These are phyloP conservation scores for Prunella strophiata DNA, from an alignment of 2,797 vertebrate genomes.

Conservation along the genomic window DNA sequence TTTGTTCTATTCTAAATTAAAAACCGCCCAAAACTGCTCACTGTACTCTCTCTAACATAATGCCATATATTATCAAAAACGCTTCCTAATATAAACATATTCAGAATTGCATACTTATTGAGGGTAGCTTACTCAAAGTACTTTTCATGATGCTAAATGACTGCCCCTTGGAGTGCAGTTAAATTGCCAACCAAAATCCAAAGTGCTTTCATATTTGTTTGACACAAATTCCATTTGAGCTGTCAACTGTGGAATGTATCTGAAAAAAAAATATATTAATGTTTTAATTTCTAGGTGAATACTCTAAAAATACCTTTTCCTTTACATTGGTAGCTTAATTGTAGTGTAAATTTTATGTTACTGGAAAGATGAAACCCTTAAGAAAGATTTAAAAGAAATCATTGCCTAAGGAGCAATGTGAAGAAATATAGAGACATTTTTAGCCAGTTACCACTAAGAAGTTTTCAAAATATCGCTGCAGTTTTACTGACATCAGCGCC, in stretches of 20 bases:
- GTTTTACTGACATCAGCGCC: neutral
- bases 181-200: neutral
- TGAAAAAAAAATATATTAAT: neutral
- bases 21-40: rapidly evolving
- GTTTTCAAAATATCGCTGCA: neutral
- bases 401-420: neutral
- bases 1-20: neutral
- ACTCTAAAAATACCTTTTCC: neutral
- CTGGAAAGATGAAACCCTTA: neutral
- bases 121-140: neutral
- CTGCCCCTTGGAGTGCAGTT: neutral
- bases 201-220: neutral
- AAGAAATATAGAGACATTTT: neutral
- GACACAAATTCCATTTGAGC: neutral
- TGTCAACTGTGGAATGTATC: neutral
- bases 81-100: neutral
- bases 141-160: neutral
- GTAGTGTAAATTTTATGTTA: neutral
- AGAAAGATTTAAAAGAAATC: neutral
- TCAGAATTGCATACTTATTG: neutral
- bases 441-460: neutral
- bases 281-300: neutral
- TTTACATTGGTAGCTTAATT: neutral
- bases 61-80: neutral
- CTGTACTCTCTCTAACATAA: neutral